Base-by-base conservation (phyloP, 1,140 invertebrate species). In the Nymphalis io region DNA sequence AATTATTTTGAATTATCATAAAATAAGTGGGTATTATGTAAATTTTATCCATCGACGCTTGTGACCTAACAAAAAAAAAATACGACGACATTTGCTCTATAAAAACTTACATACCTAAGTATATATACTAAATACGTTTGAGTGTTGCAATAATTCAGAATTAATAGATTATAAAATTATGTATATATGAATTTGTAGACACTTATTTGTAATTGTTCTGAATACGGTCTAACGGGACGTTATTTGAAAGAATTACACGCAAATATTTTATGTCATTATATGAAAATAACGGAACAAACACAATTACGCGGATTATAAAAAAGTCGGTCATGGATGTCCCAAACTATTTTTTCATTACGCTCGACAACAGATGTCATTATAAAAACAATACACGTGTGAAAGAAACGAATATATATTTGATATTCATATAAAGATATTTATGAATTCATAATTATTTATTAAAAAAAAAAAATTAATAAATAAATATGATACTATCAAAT, bases 321-420 rank as follows among this genome's bases (percentile, higher is more conserved):
- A 66, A 66, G 65, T 84, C 27, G 84, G 84, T 84, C 84, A 84
- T 64, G 82, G 80, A 81, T 84, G 71, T 63, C 71, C 73, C 67
- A 68, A 85, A 70, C 74, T 74, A 69, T 79, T 83, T 68, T 65
- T 70, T 65, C 66, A 68, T 66, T 78, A 73, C 70, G 61, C 60
- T 53, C 44, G 20, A 51, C n/a, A 46, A 51, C 51, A 15, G 23
- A 55, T 55, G 21, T 23, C 12, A 3, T 10, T 10, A 16, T 8
- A 21, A 53, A 1, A 53, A 53, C 20, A 53, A 53, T 20, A n/a
- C 20, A 53, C 20, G 15, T 8, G 10, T 1, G 48, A 48, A 18
- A 53, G 48, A 20, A 11, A 53, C 20, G 21, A 11, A 44, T n/a
- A 4, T 53, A 53, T 16, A 46, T 42, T 39, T 39, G 38, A 39